These are phyloP conservation scores for Otolemur crassicaudatus DNA, from an alignment of 2,797 vertebrate species.

Conservation along the genomic window DNA sequence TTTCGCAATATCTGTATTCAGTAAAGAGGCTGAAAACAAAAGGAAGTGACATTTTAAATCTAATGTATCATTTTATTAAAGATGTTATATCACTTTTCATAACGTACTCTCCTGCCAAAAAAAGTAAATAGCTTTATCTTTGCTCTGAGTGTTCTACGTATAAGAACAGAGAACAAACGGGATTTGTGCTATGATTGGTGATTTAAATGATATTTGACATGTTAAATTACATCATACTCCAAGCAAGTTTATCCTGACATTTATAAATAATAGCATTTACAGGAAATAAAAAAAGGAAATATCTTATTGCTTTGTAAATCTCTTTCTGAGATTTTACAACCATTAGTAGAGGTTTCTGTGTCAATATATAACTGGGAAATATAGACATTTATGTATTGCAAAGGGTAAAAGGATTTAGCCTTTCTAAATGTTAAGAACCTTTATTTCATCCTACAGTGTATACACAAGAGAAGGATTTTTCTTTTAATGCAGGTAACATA, in stretches of 20 bases:
- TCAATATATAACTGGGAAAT: conserved; percentile 34
- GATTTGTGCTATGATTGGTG: conserved; percentile 35
- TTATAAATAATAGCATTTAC: conserved; percentile 68
- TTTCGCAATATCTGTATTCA: conserved; percentile 17
- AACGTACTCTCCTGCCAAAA: not conserved
- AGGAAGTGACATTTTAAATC: conserved; percentile 53
- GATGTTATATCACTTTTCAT: conserved; percentile 12
- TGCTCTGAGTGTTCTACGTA: not conserved
- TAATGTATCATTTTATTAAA: conserved; percentile 33
- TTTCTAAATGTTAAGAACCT: not conserved
- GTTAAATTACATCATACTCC: conserved; percentile 23
- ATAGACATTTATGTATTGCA: conserved; percentile 11
- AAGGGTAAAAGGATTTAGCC: conserved; percentile 49
- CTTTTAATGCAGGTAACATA: conserved; percentile 30
- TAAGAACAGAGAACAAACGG: not conserved
- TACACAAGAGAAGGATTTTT: not conserved
- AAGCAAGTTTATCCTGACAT: conserved; percentile 54
- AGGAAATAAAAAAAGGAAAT: conserved; percentile 56
- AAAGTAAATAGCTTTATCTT: not conserved
- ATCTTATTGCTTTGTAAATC: conserved; percentile 35
- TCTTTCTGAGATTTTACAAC: conserved; percentile 51
- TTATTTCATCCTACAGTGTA: not conserved
- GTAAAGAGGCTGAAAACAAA: not conserved
- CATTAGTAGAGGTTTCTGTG: conserved; percentile 28
- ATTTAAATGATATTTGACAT: conserved; percentile 58